phyloP scores from a whole-genome alignment of 2,797 vertebrate species.

The Pseudochromis fuscus region DNA sequence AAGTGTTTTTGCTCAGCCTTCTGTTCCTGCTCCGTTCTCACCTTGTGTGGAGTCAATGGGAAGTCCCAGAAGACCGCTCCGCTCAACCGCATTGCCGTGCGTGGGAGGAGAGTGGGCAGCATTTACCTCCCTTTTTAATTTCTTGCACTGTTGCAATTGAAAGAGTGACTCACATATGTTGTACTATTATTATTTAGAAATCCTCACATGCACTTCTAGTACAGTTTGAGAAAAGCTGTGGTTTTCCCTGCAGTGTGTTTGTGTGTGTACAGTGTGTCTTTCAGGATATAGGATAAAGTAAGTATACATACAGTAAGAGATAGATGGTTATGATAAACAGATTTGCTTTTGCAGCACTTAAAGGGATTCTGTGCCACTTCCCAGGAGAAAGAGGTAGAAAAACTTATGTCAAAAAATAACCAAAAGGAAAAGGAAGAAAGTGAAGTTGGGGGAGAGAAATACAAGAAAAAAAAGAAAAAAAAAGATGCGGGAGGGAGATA shows the following conservation, averaged over 20 bases:
- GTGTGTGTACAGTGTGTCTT: constrained; percentile 40
- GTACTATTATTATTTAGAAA: constrained; percentile 60
- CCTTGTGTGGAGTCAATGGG: constrained; percentile 80
- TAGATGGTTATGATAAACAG: constrained; percentile 80
- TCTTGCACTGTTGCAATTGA: constrained; percentile 54
- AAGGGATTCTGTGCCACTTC: constrained; percentile 84
- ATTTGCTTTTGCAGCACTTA: constrained; percentile 82
- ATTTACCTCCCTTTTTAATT: constrained; percentile 74
- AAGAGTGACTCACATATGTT: constrained; percentile 55
- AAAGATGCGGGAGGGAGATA: constrained; percentile 61
- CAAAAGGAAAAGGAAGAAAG: constrained; percentile 60
- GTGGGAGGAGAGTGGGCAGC: constrained; percentile 73
- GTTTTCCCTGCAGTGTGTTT: constrained; percentile 29
- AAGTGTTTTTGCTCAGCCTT: constrained; percentile 67
- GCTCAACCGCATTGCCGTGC: constrained; percentile 74
- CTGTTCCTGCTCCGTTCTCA: constrained; percentile 72
- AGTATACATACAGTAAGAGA: constrained; percentile 65
- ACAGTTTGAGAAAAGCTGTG: constrained; percentile 20
- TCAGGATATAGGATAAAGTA: constrained; percentile 47
- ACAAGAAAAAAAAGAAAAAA: constrained; percentile 25
- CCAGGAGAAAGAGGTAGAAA: constrained; percentile 69
- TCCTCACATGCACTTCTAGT: constrained; percentile 14
- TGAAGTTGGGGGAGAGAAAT: constrained; percentile 45
- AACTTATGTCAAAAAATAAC: constrained; percentile 68
- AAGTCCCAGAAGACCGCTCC: constrained; percentile 75